Percentiles rank a stretch among this genome's conserved stretches.
Conservation (phyloP, 2,888 invertebrate species). For the Hetaerina titia region DNA sequence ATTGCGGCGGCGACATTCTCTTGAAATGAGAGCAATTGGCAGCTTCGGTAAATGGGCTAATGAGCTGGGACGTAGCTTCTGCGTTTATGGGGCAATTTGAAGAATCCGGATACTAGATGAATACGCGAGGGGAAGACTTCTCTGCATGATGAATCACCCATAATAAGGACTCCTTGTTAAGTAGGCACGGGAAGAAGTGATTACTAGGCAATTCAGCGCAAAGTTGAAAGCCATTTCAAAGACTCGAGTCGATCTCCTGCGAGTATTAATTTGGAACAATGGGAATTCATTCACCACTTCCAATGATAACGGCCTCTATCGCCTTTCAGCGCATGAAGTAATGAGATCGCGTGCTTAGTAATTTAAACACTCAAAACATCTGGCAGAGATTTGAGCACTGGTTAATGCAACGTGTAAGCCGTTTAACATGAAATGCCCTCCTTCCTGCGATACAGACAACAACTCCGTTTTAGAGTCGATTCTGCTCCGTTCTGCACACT, state of each 20-base stretch:
- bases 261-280: too few relatives aligned
- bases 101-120: not conserved
- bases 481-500: not conserved
- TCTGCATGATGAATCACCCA: not conserved
- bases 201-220: too few relatives aligned
- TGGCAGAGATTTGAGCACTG: not conserved
- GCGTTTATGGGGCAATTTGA: not conserved
- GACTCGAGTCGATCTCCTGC: too few relatives aligned
- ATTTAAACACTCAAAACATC: not conserved
- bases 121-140: not conserved
- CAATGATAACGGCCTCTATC: too few relatives aligned
- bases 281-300: too few relatives aligned
- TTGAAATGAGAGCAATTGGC: slow-evolving; percentile 16
- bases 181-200: not conserved
- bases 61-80: not conserved
- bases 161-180: not conserved
- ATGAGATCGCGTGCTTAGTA: too few relatives aligned
- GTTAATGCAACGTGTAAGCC: not conserved
- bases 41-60: not conserved
- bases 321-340: too few relatives aligned
- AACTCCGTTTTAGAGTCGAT: too few relatives aligned
- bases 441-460: too few relatives aligned
- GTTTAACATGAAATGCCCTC: too few relatives aligned
- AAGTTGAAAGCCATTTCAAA: too few relatives aligned
- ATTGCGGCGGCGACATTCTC: not conserved